Evolutionary conservation across 2,888 invertebrate genomes (phyloP), one percentile per base, ranked within the genome.

Genomic region (Ellobium chinense): DNA sequence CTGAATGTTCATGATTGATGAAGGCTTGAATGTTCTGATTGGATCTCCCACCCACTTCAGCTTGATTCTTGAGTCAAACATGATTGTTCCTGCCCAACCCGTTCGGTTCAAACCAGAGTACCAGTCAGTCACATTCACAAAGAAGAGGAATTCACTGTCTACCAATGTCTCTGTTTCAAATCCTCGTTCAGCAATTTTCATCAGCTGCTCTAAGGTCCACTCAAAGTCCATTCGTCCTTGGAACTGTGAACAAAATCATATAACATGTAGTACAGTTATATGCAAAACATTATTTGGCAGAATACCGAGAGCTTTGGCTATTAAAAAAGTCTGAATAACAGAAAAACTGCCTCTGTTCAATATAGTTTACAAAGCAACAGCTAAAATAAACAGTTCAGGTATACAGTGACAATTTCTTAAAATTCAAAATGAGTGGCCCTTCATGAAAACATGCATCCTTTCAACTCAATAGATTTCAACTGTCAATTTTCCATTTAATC

Each of bases 11-110:
- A 97, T 96, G 0, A 98, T 97, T 96, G 98, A 98, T 9, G 97
- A 95, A 0, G 99, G 98, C 93, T 98, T 99, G 93, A 98, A 98
- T n/a, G 99, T 96, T 93, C 98, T 97, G 7, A 98, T 97, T 0
- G 96, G 95, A 39, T 97, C 97, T 0, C 98, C 99, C 1, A 98
- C 94, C 93, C 98, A 97, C 62, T 95, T 94, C 1, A 98, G 94
- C 76, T 95, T 95, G 9, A 98, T 94, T 7, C 96, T 96, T 0
- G 97, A 97, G 93, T 97, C 97, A 92, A 96, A 97, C 73, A 99
- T 95, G 86, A 97, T 94, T 0, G 98, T 96, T 80, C 96, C 95
- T 21, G 97, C 96, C 94, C 96, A 97, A 0, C 98, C 99, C 4
- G 88, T 88, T 56, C 93, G 86, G 72, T 92, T 91, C 89, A 91